Percentiles rank a stretch among this genome's conserved stretches.
Conservation (phyloP, 2,797 vertebrate genomes). For the Lycodopsis pacificus region DNA sequence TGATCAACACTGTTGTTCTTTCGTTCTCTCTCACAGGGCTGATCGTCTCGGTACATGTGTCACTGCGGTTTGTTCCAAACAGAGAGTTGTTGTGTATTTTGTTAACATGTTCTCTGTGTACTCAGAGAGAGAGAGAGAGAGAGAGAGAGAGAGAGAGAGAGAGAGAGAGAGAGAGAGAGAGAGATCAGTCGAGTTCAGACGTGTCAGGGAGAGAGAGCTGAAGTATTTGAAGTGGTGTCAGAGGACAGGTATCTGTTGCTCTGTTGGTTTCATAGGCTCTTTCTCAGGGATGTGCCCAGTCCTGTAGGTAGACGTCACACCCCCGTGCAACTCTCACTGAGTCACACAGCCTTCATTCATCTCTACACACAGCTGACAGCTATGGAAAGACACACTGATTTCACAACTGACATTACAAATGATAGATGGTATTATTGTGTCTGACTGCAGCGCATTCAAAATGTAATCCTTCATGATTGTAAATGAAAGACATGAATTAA, state of each 20-base stretch:
- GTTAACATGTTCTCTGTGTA: conserved; percentile 8
- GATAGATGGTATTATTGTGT: background rate
- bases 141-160: no score
- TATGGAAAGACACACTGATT: background rate
- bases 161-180: no score
- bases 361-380: background rate
- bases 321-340: background rate
- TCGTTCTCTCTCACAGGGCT: background rate
- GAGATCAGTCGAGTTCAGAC: no score
- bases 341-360: background rate
- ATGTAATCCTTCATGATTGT: background rate
- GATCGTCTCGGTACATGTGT: background rate
- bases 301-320: background rate
- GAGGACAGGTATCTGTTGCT: background rate
- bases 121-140: background rate
- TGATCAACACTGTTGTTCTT: background rate
- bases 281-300: background rate
- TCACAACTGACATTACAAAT: background rate
- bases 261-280: background rate
- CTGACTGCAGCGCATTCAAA: background rate
- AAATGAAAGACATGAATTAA: no score
- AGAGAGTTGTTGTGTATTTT: background rate
- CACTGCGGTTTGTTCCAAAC: background rate
- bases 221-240: background rate
- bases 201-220: background rate